Conservation (phyloP, 1,140 invertebrate species). For the Drosophila pruinosa region DNA sequence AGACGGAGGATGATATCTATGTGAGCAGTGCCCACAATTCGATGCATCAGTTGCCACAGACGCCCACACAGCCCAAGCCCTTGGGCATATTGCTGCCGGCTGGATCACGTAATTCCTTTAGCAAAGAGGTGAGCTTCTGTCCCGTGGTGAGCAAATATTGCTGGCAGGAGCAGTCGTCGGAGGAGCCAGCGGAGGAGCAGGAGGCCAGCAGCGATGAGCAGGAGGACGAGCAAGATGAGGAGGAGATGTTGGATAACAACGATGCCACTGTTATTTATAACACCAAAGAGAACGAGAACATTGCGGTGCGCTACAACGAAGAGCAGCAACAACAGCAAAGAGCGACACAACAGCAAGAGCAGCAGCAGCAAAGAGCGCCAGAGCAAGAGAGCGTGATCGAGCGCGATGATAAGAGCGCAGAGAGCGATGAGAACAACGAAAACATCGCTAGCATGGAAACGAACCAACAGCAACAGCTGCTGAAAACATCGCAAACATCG, state of each 20-base stretch:
- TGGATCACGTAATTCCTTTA: constrained; percentile 83
- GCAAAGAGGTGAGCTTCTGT: constrained; percentile 87
- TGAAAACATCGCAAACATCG: constrained; percentile 29
- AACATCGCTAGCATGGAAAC: constrained; percentile 48
- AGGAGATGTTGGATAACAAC: constrained; percentile 62
- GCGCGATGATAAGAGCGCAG: constrained; percentile 25
- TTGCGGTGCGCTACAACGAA: constrained; percentile 50
- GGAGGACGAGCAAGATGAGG: constrained; percentile 41
- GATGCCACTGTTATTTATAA: constrained; percentile 73
- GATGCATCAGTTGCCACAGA: constrained; percentile 84
- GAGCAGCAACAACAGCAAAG: constrained; percentile 39
- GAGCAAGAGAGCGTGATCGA: constrained; percentile 5
- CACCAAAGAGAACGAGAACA: constrained; percentile 76
- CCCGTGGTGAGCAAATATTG: constrained; percentile 89
- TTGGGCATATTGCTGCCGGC: constrained; percentile 84
- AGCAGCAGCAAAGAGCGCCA: constrained; percentile 40
- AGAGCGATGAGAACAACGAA: constrained; percentile 63
- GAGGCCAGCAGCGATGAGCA: constrained; percentile 39
- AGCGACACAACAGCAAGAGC: constrained; percentile 14
- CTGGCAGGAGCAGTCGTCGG: constrained; percentile 85
- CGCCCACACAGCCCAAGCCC: constrained; percentile 80
- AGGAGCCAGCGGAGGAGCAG: constrained; percentile 59
- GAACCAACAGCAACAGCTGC: constrained; percentile 10
- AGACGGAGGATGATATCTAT: constrained; percentile 77
- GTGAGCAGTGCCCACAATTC: constrained; percentile 82